Conservation (phyloP, 2,113 vertebrate genomes). For the Epinephelus fuscoguttatus region DNA sequence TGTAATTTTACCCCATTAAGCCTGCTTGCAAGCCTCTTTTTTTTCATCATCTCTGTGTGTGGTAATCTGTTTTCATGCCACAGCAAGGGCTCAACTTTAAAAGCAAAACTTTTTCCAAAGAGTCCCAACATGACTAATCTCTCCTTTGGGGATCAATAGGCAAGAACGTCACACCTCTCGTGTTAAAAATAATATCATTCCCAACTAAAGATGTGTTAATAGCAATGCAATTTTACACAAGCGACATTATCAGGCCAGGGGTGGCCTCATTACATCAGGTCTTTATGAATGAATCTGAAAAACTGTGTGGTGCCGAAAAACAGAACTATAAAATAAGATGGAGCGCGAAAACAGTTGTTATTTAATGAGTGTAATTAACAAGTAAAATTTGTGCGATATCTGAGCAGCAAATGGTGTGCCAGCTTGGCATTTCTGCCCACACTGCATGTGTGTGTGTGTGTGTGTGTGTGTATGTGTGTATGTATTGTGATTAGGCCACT, state of each 20-base stretch:
- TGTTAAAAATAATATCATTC: conserved; percentile 37
- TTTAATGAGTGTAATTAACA: conserved; percentile 77
- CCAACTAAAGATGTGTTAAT: conserved; percentile 11
- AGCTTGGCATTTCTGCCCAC: conserved; percentile 71
- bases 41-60: not conserved
- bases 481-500: conserved; percentile 74
- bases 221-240: conserved; percentile 36
- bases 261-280: conserved; percentile 48
- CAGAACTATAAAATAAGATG: conserved; percentile 60
- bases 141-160: conserved; percentile 16
- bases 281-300: conserved; percentile 46
- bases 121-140: conserved; percentile 3
- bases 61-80: not conserved
- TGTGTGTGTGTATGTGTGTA: conserved; percentile 56
- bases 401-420: conserved; percentile 59
- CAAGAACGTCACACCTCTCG: not conserved
- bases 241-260: conserved; percentile 37
- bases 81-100: not conserved
- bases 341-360: conserved; percentile 71
- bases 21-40: too few species aligned
- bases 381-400: conserved; percentile 68
- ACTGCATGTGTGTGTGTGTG: conserved; percentile 41
- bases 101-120: not conserved
- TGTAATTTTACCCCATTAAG: not conserved
- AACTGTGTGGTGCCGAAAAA: conserved; percentile 37